Conservation (phyloP, 2,113 vertebrate genomes). For the Pelmatolapia mariae region DNA sequence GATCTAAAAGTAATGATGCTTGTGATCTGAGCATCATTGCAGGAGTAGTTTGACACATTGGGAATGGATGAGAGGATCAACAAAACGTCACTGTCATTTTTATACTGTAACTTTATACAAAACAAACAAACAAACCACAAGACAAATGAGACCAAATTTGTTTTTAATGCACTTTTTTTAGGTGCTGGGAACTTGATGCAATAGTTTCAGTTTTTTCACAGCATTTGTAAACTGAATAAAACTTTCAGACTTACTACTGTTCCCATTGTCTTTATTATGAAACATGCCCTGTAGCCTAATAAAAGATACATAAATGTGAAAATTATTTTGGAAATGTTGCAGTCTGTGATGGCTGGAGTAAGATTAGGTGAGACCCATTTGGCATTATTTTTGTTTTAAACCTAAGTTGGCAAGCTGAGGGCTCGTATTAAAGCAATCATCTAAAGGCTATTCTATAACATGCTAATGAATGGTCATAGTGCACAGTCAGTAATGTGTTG, state of each 20-base stretch:
- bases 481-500: not conserved
- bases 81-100: not conserved
- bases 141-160: not conserved
- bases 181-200: not conserved
- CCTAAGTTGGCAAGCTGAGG: fast-evolving
- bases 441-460: not conserved
- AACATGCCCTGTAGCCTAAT: not conserved
- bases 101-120: fast-evolving
- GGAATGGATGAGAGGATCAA: not conserved
- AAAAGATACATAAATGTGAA: not conserved
- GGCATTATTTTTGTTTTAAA: not conserved
- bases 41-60: not conserved
- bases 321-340: not conserved
- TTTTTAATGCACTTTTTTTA: not conserved
- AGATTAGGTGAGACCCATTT: not conserved
- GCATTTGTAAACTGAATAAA: not conserved
- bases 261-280: not conserved
- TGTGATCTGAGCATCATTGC: not conserved
- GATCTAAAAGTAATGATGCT: not conserved
- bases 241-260: not conserved
- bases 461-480: not conserved
- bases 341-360: not conserved
- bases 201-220: not conserved
- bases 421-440: not conserved
- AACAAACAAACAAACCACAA: not conserved